phyloP scores from a whole-genome alignment of 2,797 vertebrate species.

The Melanotaenia maccullochi region DNA sequence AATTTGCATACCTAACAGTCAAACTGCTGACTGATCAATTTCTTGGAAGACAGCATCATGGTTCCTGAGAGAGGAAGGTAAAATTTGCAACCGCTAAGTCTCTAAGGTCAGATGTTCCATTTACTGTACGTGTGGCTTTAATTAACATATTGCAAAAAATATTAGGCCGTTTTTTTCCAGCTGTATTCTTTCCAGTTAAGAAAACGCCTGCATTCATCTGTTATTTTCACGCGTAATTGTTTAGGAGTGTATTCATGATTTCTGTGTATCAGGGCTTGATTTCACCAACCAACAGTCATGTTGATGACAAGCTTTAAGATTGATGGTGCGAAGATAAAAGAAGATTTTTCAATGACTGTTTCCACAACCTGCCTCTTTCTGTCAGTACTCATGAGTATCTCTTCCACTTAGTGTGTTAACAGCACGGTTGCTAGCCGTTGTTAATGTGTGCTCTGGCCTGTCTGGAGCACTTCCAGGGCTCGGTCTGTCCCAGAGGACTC shows the following conservation, averaged over 20 bases:
- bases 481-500: conserved; percentile 64
- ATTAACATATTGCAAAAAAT: conserved; percentile 30
- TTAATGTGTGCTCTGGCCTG: conserved; percentile 29
- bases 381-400: neutral
- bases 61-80: conserved; percentile 69
- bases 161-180: neutral
- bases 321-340: conserved; percentile 13
- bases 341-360: neutral
- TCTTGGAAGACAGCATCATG: conserved; percentile 88
- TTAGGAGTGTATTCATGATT: neutral
- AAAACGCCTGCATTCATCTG: neutral
- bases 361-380: conserved; percentile 7
- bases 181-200: neutral
- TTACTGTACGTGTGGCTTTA: conserved; percentile 14
- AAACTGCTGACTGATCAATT: conserved; percentile 78
- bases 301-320: neutral
- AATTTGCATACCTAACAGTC: conserved; percentile 93
- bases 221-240: conserved; percentile 1
- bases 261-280: neutral
- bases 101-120: conserved; percentile 37
- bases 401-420: neutral
- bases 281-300: conserved; percentile 7
- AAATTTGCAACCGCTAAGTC: conserved; percentile 62
- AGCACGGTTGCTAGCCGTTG: neutral
- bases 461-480: conserved; percentile 55